Percentiles rank a stretch among this genome's conserved stretches.
Evolutionary conservation across 1,140 invertebrate species (phyloP).

Genomic region (Atta colombica): DNA sequence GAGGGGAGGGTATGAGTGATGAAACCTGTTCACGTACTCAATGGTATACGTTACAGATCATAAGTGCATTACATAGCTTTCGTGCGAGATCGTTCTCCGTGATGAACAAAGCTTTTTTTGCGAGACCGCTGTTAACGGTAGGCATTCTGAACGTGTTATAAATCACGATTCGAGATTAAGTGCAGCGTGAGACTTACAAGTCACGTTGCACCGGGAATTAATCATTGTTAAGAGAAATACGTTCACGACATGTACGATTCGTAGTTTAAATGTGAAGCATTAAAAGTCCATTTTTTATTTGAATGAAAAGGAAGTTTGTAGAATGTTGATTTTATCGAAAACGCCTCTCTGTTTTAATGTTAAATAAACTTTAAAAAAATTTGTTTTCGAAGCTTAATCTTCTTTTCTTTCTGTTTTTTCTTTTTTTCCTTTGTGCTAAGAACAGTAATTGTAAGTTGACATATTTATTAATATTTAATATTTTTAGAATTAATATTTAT

Average conservation of each 20-base stretch:
- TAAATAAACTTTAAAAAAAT: background rate
- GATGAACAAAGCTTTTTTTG: conserved; percentile 46
- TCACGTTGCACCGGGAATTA: conserved; percentile 5
- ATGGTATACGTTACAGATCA: conserved; percentile 29
- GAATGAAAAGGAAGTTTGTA: background rate
- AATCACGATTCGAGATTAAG: background rate
- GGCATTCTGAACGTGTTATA: background rate
- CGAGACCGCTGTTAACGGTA: background rate
- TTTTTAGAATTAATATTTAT: conserved; percentile 15
- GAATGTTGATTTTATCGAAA: background rate
- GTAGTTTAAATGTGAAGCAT: background rate
- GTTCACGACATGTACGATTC: too few relatives aligned
- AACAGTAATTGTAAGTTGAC: background rate
- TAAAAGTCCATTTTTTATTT: conserved; percentile 2
- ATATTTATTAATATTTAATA: too few relatives aligned
- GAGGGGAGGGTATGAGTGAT: conserved; percentile 67
- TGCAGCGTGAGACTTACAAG: background rate
- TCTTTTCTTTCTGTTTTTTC: background rate
- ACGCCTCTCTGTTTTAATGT: background rate
- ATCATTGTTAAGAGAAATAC: conserved; percentile 9
- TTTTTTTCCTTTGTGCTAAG: too few relatives aligned
- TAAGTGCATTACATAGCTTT: conserved; percentile 41
- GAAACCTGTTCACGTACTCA: conserved; percentile 47
- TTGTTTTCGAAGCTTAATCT: background rate
- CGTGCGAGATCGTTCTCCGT: conserved; percentile 54